Evolutionary conservation across 1,140 invertebrate species (phyloP).

Genomic region (Drosophila pruinosa): DNA sequence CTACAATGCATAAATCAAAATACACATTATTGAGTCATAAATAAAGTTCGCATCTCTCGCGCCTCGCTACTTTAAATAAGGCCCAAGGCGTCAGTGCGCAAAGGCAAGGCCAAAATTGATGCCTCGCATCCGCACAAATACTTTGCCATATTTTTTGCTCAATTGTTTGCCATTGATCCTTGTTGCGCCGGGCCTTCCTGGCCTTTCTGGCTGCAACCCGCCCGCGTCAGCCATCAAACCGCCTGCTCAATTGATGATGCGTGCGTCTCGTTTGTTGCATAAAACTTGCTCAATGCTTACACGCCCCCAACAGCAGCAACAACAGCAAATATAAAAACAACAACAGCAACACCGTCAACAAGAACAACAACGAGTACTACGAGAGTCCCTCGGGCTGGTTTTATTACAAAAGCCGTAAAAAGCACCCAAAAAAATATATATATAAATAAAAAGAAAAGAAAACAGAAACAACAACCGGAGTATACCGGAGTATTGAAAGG

Average conservation of each 20-base stretch:
- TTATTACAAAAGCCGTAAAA: constrained; percentile 77
- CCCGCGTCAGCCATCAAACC: constrained; percentile 8
- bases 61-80: constrained; percentile 74
- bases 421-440: constrained; percentile 22
- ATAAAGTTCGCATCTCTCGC: constrained; percentile 69
- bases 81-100: constrained; percentile 39
- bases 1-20: constrained; percentile 80
- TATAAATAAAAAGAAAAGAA: constrained; percentile 6
- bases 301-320: constrained; percentile 57
- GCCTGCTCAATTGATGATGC: constrained; percentile 49
- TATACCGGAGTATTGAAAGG: constrained; percentile 51
- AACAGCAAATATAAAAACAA: constrained; percentile 25
- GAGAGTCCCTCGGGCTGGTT: constrained; percentile 64
- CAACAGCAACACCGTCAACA: constrained; percentile 15
- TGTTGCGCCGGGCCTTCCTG: constrained; percentile 4
- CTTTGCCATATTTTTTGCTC: constrained; percentile 76
- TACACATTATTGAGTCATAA: constrained; percentile 81
- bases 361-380: constrained; percentile 25
- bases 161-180: constrained; percentile 63
- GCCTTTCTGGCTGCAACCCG: constrained; percentile 4
- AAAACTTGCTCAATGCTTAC: constrained; percentile 76
- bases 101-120: constrained; percentile 58
- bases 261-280: constrained; percentile 74
- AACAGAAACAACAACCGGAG: constrained; percentile 48
- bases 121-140: constrained; percentile 61